These are phyloP conservation scores for Muscicapa adusta DNA, from an alignment of 2,113 vertebrate genomes.

Conservation along the genomic window DNA sequence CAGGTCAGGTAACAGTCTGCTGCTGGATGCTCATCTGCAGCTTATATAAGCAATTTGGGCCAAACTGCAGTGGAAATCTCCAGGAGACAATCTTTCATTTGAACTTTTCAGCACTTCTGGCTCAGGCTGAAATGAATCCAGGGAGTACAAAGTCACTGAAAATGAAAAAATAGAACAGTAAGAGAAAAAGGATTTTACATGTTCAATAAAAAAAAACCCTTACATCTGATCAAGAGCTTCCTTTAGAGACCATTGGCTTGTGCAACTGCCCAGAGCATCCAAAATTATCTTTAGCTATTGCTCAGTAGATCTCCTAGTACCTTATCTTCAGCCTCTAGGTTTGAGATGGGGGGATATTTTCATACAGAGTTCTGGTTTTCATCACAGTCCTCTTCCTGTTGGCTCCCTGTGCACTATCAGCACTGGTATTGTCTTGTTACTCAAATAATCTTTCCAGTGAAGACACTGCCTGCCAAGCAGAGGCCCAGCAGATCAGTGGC, in stretches of 20 bases:
- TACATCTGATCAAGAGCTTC: not conserved
- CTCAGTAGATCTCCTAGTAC: not conserved
- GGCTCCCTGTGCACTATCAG: not conserved
- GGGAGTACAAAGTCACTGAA: not conserved
- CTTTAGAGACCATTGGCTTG: not conserved
- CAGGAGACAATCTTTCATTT: not conserved
- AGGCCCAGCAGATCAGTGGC: not conserved
- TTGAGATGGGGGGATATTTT: not conserved
- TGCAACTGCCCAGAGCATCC: not conserved
- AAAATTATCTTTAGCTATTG: not conserved
- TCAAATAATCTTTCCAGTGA: not conserved
- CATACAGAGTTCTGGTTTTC: not conserved
- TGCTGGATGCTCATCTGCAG: conserved; percentile 22
- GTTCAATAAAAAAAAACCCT: not conserved
- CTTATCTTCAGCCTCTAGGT: not conserved
- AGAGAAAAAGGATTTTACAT: not conserved
- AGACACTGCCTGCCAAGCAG: conserved; percentile 20
- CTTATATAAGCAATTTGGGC: not conserved
- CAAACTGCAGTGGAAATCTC: conserved; percentile 23
- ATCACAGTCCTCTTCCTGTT: not conserved
- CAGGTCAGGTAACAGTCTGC: conserved; percentile 26
- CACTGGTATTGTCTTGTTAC: not conserved
- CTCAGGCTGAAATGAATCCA: not conserved
- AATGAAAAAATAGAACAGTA: not conserved
- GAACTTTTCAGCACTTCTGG: not conserved